These are phyloP conservation scores for Dryadula phaetusa DNA, from an alignment of 2,888 invertebrate genomes.

Conservation along the genomic window DNA sequence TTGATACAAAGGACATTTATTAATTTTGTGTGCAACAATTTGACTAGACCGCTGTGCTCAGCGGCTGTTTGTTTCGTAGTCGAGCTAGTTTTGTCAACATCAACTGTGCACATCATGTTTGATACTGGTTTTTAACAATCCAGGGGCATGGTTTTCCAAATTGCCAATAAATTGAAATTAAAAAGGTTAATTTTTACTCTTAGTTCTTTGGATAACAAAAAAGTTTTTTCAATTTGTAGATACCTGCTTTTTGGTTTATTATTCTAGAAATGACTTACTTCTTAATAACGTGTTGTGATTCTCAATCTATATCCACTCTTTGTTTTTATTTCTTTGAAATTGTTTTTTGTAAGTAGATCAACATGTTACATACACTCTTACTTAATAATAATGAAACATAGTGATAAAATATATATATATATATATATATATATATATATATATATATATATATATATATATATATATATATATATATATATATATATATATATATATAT, in stretches of 20 bases:
- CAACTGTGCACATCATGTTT: not conserved
- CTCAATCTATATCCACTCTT: not conserved
- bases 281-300: not conserved
- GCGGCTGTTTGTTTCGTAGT: not conserved
- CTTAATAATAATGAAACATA: not conserved
- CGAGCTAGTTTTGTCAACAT: not conserved
- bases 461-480: not conserved
- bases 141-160: constrained; percentile 22
- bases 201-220: not conserved
- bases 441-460: not conserved
- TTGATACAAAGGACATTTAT: constrained; percentile 10
- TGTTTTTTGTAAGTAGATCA: constrained; percentile 4
- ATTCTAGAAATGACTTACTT: not conserved
- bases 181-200: not conserved
- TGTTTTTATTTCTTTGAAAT: not conserved
- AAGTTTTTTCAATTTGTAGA: constrained; percentile 2
- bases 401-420: not conserved
- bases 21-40: not conserved
- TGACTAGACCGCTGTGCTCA: not conserved
- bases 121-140: constrained; percentile 17
- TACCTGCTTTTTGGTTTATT: not conserved
- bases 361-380: not conserved
- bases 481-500: not conserved
- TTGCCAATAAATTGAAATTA: not conserved
- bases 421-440: not conserved